Conservation (phyloP, 1,140 invertebrate genomes). For the Notospermus geniculatus region DNA sequence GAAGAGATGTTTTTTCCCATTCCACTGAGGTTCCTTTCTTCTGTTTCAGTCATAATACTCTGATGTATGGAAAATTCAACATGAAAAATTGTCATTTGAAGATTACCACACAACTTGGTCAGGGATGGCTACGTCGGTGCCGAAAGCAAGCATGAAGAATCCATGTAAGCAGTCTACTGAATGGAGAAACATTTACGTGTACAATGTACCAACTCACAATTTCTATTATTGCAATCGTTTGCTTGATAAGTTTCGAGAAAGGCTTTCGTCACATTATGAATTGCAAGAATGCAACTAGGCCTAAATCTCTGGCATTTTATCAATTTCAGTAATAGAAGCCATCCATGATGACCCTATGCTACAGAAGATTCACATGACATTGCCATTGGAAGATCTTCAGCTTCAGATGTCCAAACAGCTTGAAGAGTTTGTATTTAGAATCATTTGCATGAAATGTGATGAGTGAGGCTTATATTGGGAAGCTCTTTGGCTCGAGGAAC, state of each 20-base stretch:
- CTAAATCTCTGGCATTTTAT: constrained; percentile 8
- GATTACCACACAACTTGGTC: constrained; percentile 50
- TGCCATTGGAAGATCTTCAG: constrained; percentile 39
- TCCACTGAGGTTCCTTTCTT: neutral
- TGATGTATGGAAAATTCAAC: constrained; percentile 44
- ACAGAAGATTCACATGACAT: constrained; percentile 40
- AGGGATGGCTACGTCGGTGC: constrained; percentile 50
- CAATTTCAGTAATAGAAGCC: constrained; percentile 39
- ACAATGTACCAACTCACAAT: no score
- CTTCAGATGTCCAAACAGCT: constrained; percentile 42
- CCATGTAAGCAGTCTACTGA: constrained; percentile 46
- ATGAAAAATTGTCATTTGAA: constrained; percentile 43
- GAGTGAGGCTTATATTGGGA: neutral
- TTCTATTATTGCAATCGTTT: no score
- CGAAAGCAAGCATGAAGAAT: constrained; percentile 30
- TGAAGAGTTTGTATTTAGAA: constrained; percentile 35
- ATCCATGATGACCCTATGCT: constrained; percentile 37
- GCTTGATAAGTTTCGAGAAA: no score
- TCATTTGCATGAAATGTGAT: neutral
- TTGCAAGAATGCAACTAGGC: no score
- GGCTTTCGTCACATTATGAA: no score
- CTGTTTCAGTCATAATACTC: constrained; percentile 35
- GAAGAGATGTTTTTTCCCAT: no score
- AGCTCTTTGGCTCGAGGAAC: no score
- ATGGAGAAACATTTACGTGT: no score